phyloP scores from a whole-genome alignment of 2,113 vertebrate species.

The Hassar affinis region DNA sequence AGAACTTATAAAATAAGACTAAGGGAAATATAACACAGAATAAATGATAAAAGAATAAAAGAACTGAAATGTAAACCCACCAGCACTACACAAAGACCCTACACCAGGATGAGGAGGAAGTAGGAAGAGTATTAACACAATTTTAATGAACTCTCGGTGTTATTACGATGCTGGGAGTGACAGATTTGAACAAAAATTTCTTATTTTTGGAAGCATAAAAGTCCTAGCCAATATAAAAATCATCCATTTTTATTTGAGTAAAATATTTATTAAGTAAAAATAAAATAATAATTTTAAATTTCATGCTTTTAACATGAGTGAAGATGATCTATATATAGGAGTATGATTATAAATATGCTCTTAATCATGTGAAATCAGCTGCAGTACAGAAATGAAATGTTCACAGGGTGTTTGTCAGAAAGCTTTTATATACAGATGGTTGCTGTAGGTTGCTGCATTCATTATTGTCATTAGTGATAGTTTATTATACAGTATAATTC shows the following conservation, averaged over 20 bases:
- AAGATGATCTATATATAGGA: background rate
- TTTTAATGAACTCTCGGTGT: background rate
- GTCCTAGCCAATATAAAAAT: background rate
- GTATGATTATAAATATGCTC: background rate
- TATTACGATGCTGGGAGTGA: background rate
- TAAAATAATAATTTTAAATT: background rate
- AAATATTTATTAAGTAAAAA: background rate
- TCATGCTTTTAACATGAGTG: background rate
- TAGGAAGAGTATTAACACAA: background rate
- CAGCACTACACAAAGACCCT: background rate
- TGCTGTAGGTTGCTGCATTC: background rate
- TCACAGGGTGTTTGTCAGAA: background rate
- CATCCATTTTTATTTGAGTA: background rate
- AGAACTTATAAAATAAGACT: background rate
- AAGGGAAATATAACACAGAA: background rate
- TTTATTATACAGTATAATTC: background rate
- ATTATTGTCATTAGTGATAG: background rate
- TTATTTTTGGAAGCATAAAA: background rate
- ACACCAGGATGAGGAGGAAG: background rate
- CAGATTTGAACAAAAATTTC: background rate
- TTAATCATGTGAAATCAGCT: background rate
- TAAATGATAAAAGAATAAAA: background rate
- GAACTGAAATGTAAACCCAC: background rate
- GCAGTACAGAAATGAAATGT: background rate
- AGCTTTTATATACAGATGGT: background rate